Evolutionary conservation across 2,797 vertebrate genomes (phyloP).

Genomic region (Carapus acus): DNA sequence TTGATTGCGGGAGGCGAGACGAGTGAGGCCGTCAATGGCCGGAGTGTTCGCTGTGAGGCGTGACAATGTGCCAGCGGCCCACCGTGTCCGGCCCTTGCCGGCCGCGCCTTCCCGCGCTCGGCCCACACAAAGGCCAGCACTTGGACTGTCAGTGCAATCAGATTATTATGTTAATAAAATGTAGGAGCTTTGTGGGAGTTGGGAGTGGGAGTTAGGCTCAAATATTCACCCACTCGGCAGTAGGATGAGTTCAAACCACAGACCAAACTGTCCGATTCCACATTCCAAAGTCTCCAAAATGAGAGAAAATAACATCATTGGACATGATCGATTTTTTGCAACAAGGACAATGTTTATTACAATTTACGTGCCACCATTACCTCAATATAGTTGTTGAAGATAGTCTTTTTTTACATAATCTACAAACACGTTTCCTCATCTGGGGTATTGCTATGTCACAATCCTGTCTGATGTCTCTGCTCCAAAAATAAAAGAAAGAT

Average conservation of each 20-base stretch:
- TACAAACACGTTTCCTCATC: constrained; percentile 55
- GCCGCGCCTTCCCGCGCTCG: constrained; percentile 60
- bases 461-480: no score
- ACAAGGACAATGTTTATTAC: constrained; percentile 70
- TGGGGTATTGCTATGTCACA: constrained; percentile 27
- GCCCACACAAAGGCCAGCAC: constrained; percentile 57
- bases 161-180: constrained; percentile 66
- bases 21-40: constrained; percentile 58
- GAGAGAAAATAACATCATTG: constrained; percentile 29
- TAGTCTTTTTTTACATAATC: constrained; percentile 67
- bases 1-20: constrained; percentile 71
- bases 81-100: constrained; percentile 56
- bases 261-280: constrained; percentile 11
- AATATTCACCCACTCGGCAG: constrained; percentile 50
- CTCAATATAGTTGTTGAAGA: constrained; percentile 60
- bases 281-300: not conserved
- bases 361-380: constrained; percentile 70
- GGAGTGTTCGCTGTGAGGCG: constrained; percentile 70
- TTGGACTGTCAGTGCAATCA: constrained; percentile 50
- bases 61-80: constrained; percentile 67
- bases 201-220: constrained; percentile 23
- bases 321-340: constrained; percentile 42
- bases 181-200: constrained; percentile 49
- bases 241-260: not conserved
- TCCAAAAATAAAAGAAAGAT: no score